phyloP scores from a whole-genome alignment of 2,113 vertebrate genomes.

The Megaptera novaeangliae region DNA sequence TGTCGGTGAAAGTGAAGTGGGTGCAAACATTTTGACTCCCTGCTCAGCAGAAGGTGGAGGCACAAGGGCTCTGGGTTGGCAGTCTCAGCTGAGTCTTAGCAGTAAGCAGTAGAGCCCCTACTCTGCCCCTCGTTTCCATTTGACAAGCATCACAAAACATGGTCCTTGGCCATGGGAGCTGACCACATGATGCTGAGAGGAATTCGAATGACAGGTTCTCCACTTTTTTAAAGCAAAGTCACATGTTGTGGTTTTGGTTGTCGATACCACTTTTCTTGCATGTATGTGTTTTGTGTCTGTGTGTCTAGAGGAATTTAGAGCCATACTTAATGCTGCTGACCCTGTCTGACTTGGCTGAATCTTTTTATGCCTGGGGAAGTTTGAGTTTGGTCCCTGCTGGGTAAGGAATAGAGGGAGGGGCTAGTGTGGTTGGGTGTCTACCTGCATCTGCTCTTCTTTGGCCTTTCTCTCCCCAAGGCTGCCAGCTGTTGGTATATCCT shows the following conservation, averaged over 20 bases:
- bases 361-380: neutral
- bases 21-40: neutral
- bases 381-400: neutral
- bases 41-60: neutral
- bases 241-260: neutral
- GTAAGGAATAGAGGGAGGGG: neutral
- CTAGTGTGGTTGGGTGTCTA: neutral
- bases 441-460: neutral
- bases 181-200: neutral
- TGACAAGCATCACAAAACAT: neutral
- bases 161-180: neutral
- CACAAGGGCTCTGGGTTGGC: accelerated
- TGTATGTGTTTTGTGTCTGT: neutral
- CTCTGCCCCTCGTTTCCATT: neutral
- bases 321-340: neutral
- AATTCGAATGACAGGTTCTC: neutral
- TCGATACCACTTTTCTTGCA: neutral
- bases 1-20: neutral
- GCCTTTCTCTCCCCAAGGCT: conserved; percentile 81
- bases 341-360: neutral
- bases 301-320: neutral
- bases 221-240: neutral
- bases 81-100: neutral
- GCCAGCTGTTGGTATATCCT: conserved; percentile 94
- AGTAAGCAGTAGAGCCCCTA: neutral